These are phyloP conservation scores for Papilio dardanus DNA, from an alignment of 1,140 invertebrate genomes.

Conservation along the genomic window DNA sequence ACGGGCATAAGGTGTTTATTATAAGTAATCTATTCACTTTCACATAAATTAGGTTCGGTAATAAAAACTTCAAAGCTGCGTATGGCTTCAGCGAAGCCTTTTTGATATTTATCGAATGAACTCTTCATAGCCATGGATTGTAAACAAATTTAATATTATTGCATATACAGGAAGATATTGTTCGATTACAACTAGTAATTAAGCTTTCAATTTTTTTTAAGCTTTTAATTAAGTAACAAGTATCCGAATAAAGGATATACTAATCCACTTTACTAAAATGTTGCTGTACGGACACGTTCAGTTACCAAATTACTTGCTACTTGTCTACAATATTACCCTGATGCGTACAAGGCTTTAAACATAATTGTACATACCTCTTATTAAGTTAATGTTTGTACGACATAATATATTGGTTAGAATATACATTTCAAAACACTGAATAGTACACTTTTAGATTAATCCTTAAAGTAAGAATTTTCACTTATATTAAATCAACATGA, in stretches of 20 bases:
- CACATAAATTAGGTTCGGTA: background rate
- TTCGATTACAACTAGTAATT: too few relatives aligned
- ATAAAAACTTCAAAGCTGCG: background rate
- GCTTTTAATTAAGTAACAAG: too few relatives aligned
- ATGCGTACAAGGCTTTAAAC: too few relatives aligned
- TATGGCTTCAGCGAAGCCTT: slow-evolving; percentile 30
- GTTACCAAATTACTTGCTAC: background rate
- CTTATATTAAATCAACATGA: background rate
- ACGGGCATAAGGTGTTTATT: too few relatives aligned
- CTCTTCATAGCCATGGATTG: background rate
- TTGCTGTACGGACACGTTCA: background rate
- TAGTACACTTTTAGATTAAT: background rate
- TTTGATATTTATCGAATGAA: background rate
- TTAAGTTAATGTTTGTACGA: background rate
- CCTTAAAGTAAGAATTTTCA: background rate
- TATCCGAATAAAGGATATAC: too few relatives aligned
- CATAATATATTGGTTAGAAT: background rate
- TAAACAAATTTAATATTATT: background rate
- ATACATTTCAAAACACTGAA: background rate
- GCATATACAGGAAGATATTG: too few relatives aligned
- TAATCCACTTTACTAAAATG: too few relatives aligned
- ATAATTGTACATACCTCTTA: slow-evolving; percentile 4
- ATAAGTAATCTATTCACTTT: background rate
- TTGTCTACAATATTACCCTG: too few relatives aligned
- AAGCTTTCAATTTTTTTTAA: too few relatives aligned